phyloP scores from a whole-genome alignment of 2,888 invertebrate genomes.

The Carcina quercana region DNA sequence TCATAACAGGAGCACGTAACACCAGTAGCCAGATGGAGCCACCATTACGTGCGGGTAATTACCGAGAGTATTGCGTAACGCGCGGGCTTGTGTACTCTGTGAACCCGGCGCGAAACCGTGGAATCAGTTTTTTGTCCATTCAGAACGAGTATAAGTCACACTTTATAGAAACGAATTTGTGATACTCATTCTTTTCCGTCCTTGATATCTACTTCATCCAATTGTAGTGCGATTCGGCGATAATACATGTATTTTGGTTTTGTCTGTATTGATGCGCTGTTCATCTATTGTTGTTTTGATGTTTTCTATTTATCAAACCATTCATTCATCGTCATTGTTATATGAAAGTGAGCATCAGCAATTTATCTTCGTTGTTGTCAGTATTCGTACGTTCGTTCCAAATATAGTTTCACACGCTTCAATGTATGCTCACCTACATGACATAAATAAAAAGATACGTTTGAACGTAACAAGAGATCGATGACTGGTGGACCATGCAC shows the following conservation, averaged over 20 bases:
- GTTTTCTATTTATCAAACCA: too few species aligned
- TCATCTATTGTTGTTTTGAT: too few species aligned
- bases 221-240: too few species aligned
- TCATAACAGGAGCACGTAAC: slow-evolving; percentile 11
- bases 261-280: too few species aligned
- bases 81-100: neutral
- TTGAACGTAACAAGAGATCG: slow-evolving; percentile 20
- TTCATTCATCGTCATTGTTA: too few species aligned
- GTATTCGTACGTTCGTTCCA: too few species aligned
- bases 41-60: slow-evolving; percentile 14
- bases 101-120: neutral
- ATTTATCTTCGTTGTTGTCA: too few species aligned
- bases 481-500: slow-evolving; percentile 53
- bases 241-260: too few species aligned
- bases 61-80: slow-evolving; percentile 7
- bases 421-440: too few species aligned
- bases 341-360: too few species aligned
- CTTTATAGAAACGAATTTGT: neutral
- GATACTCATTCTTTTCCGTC: neutral
- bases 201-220: neutral
- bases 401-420: too few species aligned
- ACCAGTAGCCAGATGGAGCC: slow-evolving; percentile 12
- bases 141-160: slow-evolving; percentile 4
- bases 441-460: neutral
- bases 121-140: slow-evolving; percentile 4